Evolutionary conservation across 1,140 invertebrate species (phyloP), one percentile per base, ranked within the genome.

Genomic region (Ctenoplectra terminalis): DNA sequence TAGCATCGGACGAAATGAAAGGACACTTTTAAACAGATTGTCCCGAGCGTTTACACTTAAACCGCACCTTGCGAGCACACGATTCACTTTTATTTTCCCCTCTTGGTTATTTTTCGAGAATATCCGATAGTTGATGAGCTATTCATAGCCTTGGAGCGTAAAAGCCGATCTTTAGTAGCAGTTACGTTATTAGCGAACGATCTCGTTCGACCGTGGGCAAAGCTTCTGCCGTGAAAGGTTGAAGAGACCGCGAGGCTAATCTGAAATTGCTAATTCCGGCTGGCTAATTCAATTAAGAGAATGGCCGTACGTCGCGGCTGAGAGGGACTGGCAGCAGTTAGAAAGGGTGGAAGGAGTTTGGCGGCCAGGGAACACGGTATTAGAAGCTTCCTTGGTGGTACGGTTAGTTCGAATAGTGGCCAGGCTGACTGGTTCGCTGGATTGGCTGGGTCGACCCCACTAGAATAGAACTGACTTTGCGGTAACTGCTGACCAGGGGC

Each of bases 271-370:
- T 92, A 92, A 92, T 92, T 91, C 89, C 89, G 88, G 87, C 86
- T 82, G 89, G 88, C 90, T 92, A 90, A 93, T 92, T 92, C 90
- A 93, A 93, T 93, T 93, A 92, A 89, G 90, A 91, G 90, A 92
- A 92, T 86, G 87, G 88, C 88, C 77, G 69, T 26, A 66, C 80
- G 73, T 56, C 48, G 73, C 60, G 52, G 69, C 43, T 20, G 73
- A 84, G 81, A 83, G 74, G 64, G 48, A 61, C 56, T 66, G 76
- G 71, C 73, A 75, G 77, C 75, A 40, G 66, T 37, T 60, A 58
- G 29, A 70, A 81, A 73, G 48, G 64, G 46, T 56, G 34, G 69
- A 81, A 67, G 70, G 77, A 69, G 67, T 43, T 60, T 31, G 72
- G 34, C 26, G 66, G 73, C 48, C 88, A 82, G 85, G 86, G 50